Evolutionary conservation across 92 coral and sea anemone species (phyloP).

Genomic region (Zoanthus sansibaricus): DNA sequence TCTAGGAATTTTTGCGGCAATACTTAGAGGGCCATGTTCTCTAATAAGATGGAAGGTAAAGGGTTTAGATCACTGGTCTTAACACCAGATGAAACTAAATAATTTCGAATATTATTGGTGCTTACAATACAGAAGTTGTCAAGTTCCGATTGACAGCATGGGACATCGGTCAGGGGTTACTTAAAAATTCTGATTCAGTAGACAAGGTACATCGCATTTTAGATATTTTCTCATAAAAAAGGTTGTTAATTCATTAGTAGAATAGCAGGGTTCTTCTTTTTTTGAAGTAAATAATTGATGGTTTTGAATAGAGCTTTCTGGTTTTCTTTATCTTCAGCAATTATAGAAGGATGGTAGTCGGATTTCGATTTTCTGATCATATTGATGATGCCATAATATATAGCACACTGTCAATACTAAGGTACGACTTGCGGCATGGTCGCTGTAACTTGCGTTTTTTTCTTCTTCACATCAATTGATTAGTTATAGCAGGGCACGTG

Average conservation of each 20-base stretch:
- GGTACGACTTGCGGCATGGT: conserved; percentile 44
- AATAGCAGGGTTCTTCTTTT: conserved; percentile 24
- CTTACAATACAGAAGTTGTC: conserved; percentile 39
- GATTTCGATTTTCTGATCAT: conserved; percentile 47
- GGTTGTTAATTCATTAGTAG: conserved; percentile 39
- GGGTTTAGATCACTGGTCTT: neutral
- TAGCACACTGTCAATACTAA: conserved; percentile 33
- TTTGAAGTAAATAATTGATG: conserved; percentile 3
- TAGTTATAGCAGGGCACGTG: conserved; percentile 57
- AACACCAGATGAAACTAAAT: conserved; percentile 13
- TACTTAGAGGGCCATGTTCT: no score
- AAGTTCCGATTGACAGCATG: conserved; percentile 48
- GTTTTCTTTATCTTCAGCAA: conserved; percentile 34
- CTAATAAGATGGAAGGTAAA: conserved; percentile 41
- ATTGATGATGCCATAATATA: conserved; percentile 48
- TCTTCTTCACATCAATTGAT: conserved; percentile 50
- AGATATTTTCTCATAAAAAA: conserved; percentile 48
- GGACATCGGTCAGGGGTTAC: conserved; percentile 35
- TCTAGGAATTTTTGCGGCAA: no score
- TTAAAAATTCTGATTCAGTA: conserved; percentile 33
- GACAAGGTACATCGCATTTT: conserved; percentile 46
- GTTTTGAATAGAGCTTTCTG: conserved; percentile 40
- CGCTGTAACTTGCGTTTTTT: conserved; percentile 43
- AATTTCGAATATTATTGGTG: conserved; percentile 7
- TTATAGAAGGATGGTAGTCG: conserved; percentile 36